phyloP scores from a whole-genome alignment of 2,797 vertebrate genomes.

The Hirundo rustica region DNA sequence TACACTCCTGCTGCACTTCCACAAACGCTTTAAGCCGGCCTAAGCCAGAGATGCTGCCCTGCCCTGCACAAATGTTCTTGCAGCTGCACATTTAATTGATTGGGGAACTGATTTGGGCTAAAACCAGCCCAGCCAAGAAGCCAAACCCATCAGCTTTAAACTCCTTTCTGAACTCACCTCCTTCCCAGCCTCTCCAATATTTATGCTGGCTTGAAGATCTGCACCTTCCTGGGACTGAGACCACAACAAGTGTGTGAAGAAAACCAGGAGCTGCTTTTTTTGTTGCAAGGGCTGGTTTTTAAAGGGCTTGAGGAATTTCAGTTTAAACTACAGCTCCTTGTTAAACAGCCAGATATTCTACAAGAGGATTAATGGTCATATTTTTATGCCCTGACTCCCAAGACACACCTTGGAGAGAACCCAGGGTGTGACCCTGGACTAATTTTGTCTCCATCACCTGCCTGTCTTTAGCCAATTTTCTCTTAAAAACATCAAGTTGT shows the following conservation, averaged over 20 bases:
- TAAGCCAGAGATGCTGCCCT: slow-evolving; percentile 54
- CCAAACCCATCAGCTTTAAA: background rate
- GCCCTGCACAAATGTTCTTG: slow-evolving; percentile 53
- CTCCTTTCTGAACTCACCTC: background rate
- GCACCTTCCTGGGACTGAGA: background rate
- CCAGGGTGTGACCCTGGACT: background rate
- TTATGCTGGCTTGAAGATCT: background rate
- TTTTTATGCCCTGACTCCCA: background rate
- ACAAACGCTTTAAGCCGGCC: slow-evolving; percentile 36
- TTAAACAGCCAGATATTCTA: background rate
- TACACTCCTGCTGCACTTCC: slow-evolving; percentile 38
- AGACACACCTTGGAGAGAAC: background rate
- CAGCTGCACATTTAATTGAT: slow-evolving; percentile 36
- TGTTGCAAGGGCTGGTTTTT: background rate
- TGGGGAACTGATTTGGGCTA: background rate
- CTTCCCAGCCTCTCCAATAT: background rate
- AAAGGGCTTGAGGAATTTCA: background rate
- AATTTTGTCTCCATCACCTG: background rate
- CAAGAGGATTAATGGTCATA: background rate
- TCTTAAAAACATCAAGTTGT: background rate
- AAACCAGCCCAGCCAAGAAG: background rate
- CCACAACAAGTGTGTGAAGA: background rate
- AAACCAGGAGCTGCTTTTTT: background rate
- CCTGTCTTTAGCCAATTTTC: background rate
- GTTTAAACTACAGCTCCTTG: background rate